phyloP scores from a whole-genome alignment of 2,113 vertebrate species.

The Glareola pratincola region DNA sequence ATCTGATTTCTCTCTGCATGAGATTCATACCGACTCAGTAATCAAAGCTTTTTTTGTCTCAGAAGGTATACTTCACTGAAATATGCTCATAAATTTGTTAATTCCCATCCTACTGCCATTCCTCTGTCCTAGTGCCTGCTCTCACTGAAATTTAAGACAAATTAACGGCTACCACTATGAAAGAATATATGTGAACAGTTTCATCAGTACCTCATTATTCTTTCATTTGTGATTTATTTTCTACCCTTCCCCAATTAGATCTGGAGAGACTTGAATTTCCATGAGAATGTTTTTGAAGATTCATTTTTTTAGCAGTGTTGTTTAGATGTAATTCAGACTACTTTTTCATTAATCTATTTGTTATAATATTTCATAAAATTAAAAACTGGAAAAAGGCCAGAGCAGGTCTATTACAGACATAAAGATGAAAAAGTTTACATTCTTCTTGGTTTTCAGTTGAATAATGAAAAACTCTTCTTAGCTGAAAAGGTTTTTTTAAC shows the following conservation, averaged over 20 bases:
- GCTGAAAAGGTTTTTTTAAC: neutral
- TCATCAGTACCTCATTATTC: neutral
- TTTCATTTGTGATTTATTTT: neutral
- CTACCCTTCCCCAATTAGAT: neutral
- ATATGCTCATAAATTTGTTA: neutral
- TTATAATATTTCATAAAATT: neutral
- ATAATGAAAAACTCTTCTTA: neutral
- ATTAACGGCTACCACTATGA: neutral
- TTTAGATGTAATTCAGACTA: neutral
- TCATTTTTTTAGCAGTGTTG: neutral
- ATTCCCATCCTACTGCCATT: neutral
- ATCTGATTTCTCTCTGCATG: neutral
- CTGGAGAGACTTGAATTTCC: neutral
- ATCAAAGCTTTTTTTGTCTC: constrained; percentile 31
- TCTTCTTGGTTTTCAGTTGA: neutral
- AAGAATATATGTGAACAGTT: neutral
- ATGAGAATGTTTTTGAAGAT: neutral
- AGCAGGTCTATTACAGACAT: neutral
- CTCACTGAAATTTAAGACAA: neutral
- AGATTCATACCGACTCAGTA: neutral
- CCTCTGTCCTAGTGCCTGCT: neutral
- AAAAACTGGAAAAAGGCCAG: neutral
- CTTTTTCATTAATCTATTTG: neutral
- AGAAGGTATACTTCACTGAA: neutral
- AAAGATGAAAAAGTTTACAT: neutral